phyloP scores from a whole-genome alignment of 2,888 invertebrate species.

The Prosopocoilus inquinatus region DNA sequence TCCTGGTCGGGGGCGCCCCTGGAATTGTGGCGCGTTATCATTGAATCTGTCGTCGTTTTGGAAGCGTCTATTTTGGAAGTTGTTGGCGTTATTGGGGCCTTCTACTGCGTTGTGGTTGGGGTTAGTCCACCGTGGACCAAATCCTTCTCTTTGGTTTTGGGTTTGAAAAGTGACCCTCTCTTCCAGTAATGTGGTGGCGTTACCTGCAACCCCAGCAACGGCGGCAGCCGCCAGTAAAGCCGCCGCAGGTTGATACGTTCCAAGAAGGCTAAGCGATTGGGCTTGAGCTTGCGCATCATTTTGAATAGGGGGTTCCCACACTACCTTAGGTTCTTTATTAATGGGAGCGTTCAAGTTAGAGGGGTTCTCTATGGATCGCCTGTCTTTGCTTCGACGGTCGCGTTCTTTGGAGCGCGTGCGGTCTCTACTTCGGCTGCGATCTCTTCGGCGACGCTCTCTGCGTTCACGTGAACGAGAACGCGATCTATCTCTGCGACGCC shows the following conservation, averaged over 20 bases:
- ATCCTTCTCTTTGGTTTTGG: slow-evolving; percentile 1
- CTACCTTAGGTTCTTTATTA: slow-evolving; percentile 20
- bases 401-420: slow-evolving; percentile 57
- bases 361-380: slow-evolving; percentile 8
- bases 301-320: slow-evolving; percentile 32
- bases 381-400: slow-evolving; percentile 34
- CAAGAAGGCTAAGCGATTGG: slow-evolving; percentile 7
- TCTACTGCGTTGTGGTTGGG: slow-evolving; percentile 3
- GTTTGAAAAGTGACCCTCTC: slow-evolving; percentile 14
- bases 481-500: slow-evolving; percentile 47
- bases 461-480: slow-evolving; percentile 47
- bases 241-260: slow-evolving; percentile 10
- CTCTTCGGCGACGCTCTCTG: slow-evolving; percentile 61
- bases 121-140: slow-evolving; percentile 12
- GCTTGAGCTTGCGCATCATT: slow-evolving; percentile 18
- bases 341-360: not conserved
- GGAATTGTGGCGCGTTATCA: slow-evolving; percentile 11
- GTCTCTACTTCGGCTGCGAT: slow-evolving; percentile 57
- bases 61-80: slow-evolving; percentile 7
- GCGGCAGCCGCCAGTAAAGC: slow-evolving; percentile 9
- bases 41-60: slow-evolving; percentile 10
- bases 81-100: slow-evolving; percentile 7
- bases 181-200: slow-evolving; percentile 7
- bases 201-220: not conserved
- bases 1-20: slow-evolving; percentile 1